Percentiles rank a stretch among this genome's conserved stretches.
These are phyloP conservation scores for Dryococelus australis DNA, from an alignment of 2,888 invertebrate genomes.

Conservation along the genomic window DNA sequence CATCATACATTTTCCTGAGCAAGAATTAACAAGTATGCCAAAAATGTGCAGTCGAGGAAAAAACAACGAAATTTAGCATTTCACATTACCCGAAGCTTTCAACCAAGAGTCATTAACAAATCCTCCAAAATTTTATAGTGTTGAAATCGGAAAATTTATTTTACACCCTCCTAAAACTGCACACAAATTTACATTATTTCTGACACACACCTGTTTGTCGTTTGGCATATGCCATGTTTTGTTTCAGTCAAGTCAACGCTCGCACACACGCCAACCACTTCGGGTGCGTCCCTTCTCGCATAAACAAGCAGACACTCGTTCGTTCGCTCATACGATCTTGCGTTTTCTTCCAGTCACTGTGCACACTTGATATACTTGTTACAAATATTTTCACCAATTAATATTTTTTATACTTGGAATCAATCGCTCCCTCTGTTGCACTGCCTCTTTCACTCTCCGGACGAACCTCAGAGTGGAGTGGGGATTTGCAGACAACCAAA, in stretches of 20 bases:
- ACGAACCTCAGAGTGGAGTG: slow-evolving; percentile 51
- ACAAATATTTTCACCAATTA: slow-evolving; percentile 37
- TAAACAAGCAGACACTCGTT: slow-evolving; percentile 40
- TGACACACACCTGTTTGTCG: slow-evolving; percentile 40
- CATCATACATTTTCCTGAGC: slow-evolving; percentile 44
- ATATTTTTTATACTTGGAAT: slow-evolving; percentile 42
- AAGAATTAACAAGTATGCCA: slow-evolving; percentile 44
- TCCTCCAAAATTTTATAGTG: slow-evolving; percentile 26
- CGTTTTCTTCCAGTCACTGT: slow-evolving; percentile 44
- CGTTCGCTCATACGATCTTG: slow-evolving; percentile 42
- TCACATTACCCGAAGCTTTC: slow-evolving; percentile 33
- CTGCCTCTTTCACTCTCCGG: slow-evolving; percentile 48
- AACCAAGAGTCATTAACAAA: slow-evolving; percentile 34
- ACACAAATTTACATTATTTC: slow-evolving; percentile 36
- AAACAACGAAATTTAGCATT: slow-evolving; percentile 25
- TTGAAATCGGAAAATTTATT: slow-evolving; percentile 34
- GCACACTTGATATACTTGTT: slow-evolving; percentile 43
- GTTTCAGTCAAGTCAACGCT: slow-evolving; percentile 33
- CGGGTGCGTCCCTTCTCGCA: slow-evolving; percentile 46
- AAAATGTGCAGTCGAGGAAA: slow-evolving; percentile 43
- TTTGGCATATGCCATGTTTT: slow-evolving; percentile 41
- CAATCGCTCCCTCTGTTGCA: slow-evolving; percentile 48
- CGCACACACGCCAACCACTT: slow-evolving; percentile 38
- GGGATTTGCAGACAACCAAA: slow-evolving; percentile 52
- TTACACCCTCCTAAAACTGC: slow-evolving; percentile 35